Conservation (phyloP, 2,113 vertebrate species). For the Rhombomys opimus region DNA sequence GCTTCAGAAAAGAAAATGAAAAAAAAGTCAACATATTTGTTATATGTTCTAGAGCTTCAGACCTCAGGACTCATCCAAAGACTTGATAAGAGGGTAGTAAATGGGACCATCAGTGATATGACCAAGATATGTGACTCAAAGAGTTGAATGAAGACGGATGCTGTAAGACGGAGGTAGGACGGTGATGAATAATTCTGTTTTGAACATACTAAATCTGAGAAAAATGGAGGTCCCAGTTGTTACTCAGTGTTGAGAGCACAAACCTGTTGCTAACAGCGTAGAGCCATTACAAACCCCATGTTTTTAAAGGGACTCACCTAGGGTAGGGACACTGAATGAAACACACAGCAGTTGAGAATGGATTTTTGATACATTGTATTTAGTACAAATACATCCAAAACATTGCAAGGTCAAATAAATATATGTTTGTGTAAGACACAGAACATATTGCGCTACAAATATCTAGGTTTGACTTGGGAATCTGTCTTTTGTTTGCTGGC, state of each 20-base stretch:
- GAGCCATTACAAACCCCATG: background rate
- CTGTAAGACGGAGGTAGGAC: background rate
- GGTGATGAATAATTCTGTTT: background rate
- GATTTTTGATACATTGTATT: slow-evolving; percentile 15
- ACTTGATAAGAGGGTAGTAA: background rate
- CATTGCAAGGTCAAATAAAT: background rate
- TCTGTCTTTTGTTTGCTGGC: background rate
- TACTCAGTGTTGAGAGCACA: background rate
- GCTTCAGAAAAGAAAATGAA: background rate
- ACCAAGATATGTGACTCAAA: background rate
- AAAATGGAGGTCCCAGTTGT: background rate
- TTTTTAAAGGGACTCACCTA: background rate
- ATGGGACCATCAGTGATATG: background rate
- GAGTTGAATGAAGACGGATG: background rate
- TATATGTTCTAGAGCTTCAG: background rate
- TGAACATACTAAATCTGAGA: background rate
- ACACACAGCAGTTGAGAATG: background rate
- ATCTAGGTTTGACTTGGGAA: background rate
- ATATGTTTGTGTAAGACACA: background rate
- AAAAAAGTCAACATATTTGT: background rate
- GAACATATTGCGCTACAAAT: background rate
- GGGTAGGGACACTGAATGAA: background rate
- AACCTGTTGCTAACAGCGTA: background rate
- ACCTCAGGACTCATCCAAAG: background rate
- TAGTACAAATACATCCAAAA: background rate